These are phyloP conservation scores for Merluccius polli DNA, from an alignment of 2,797 vertebrate genomes.

Conservation along the genomic window DNA sequence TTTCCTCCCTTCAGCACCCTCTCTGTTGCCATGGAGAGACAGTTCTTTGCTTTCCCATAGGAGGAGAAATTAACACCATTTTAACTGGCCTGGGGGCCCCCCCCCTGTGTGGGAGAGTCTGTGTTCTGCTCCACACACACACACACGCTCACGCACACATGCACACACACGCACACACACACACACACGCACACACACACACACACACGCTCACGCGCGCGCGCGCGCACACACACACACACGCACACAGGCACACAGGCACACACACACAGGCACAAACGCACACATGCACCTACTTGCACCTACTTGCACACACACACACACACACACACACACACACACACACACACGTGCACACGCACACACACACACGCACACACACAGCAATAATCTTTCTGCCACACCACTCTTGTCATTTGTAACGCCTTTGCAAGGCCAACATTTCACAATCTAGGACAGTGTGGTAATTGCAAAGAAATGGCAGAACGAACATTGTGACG, in stretches of 20 bases:
- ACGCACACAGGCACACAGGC: slow-evolving; percentile 14
- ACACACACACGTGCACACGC: slow-evolving; percentile 16
- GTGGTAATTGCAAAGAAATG: slow-evolving; percentile 43
- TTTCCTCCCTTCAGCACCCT: slow-evolving; percentile 78
- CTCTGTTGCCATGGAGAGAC: slow-evolving; percentile 84
- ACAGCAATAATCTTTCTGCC: slow-evolving; percentile 61
- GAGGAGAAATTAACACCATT: slow-evolving; percentile 84
- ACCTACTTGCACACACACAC: slow-evolving; percentile 27
- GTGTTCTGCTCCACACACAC: slow-evolving; percentile 60
- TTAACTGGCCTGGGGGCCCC: slow-evolving; percentile 79
- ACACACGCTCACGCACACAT: slow-evolving; percentile 35
- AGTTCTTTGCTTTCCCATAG: slow-evolving; percentile 80
- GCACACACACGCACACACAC: slow-evolving; percentile 30
- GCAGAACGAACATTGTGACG: slow-evolving; percentile 48
- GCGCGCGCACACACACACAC: slow-evolving; percentile 36
- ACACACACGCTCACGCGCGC: slow-evolving; percentile 31
- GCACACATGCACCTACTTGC: slow-evolving; percentile 37
- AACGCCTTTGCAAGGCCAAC: slow-evolving; percentile 53
- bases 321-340: slow-evolving; percentile 42
- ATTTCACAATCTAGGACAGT: slow-evolving; percentile 60
- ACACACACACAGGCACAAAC: slow-evolving; percentile 19
- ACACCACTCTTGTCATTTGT: slow-evolving; percentile 56
- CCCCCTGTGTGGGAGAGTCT: slow-evolving; percentile 72
- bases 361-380: slow-evolving; percentile 40
- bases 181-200: slow-evolving; percentile 31